phyloP scores from a whole-genome alignment of 2,888 invertebrate genomes.

The Cepaea hortensis region DNA sequence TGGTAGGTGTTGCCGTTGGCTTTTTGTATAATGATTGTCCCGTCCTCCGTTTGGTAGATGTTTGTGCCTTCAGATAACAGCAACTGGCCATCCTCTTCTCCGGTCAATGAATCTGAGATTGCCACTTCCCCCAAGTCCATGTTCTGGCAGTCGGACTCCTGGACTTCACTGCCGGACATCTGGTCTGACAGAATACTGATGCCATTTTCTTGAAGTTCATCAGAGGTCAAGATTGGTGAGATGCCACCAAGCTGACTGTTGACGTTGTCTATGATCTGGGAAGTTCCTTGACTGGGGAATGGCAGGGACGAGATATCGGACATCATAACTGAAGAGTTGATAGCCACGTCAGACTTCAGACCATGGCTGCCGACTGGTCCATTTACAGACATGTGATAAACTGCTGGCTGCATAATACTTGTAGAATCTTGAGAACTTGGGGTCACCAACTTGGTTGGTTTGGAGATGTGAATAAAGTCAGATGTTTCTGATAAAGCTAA shows the following conservation, averaged over 20 bases:
- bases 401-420: not conserved
- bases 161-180: constrained; percentile 28
- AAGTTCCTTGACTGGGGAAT: constrained; percentile 6
- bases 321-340: constrained; percentile 27
- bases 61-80: constrained; percentile 56
- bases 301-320: constrained; percentile 25
- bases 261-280: not conserved
- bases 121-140: not conserved
- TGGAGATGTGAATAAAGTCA: constrained; percentile 26
- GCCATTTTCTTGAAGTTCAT: constrained; percentile 18
- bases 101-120: constrained; percentile 35
- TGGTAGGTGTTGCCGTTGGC: constrained; percentile 73
- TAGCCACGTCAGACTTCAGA: constrained; percentile 11
- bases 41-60: constrained; percentile 72
- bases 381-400: constrained; percentile 8
- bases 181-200: constrained; percentile 23
- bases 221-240: constrained; percentile 13
- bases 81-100: constrained; percentile 49
- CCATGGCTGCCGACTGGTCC: not conserved
- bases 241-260: constrained; percentile 20
- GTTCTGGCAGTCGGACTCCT: constrained; percentile 32
- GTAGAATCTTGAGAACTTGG: constrained; percentile 20
- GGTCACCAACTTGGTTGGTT: constrained; percentile 9
- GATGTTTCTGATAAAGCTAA: constrained; percentile 6
- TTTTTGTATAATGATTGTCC: constrained; percentile 71